phyloP scores from a whole-genome alignment of 1,140 invertebrate genomes.

The Papilio xuthus region DNA sequence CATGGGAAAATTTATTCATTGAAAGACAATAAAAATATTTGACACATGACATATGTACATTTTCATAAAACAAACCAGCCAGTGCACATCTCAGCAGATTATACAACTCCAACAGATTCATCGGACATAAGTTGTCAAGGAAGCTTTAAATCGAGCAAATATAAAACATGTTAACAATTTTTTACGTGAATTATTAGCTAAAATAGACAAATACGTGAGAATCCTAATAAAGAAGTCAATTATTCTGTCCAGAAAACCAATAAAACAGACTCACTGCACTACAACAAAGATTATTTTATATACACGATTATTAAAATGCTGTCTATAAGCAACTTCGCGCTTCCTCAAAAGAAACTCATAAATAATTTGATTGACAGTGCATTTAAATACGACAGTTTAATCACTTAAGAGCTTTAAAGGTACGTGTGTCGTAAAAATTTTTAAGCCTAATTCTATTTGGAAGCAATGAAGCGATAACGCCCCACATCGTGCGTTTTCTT shows the following conservation, averaged over 20 bases:
- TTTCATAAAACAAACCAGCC: too few relatives aligned
- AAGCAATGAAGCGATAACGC: constrained; percentile 68
- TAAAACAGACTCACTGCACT: not conserved
- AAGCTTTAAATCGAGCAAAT: too few relatives aligned
- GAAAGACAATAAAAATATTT: too few relatives aligned
- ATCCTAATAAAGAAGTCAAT: not conserved
- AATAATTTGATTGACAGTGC: constrained; percentile 35
- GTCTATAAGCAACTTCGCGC: not conserved
- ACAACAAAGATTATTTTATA: not conserved
- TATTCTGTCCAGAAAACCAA: not conserved
- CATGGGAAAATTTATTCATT: too few relatives aligned
- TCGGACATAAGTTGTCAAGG: too few relatives aligned
- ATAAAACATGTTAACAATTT: not conserved
- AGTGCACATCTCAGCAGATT: too few relatives aligned
- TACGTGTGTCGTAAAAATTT: constrained; percentile 45
- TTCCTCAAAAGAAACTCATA: constrained; percentile 22
- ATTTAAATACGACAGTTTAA: constrained; percentile 38
- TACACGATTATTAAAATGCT: not conserved
- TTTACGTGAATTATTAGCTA: not conserved
- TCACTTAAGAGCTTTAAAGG: constrained; percentile 37
- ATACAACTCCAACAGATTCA: too few relatives aligned
- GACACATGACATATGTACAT: too few relatives aligned
- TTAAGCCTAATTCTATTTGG: constrained; percentile 66
- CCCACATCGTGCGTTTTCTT: constrained; percentile 65
- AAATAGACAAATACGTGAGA: not conserved